phyloP scores from a whole-genome alignment of 2,797 vertebrate genomes.

The Mus spretus region DNA sequence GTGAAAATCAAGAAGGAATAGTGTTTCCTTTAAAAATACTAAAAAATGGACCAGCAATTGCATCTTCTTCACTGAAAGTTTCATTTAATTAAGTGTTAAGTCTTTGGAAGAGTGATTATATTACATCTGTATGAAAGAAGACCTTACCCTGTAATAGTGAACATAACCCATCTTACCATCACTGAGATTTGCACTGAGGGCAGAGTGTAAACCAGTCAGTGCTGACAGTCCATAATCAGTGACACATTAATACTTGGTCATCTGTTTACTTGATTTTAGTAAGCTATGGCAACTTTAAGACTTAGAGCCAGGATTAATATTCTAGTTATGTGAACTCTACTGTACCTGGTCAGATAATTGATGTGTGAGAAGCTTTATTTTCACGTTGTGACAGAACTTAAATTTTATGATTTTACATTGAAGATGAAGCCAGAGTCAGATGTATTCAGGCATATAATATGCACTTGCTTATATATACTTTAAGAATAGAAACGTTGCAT shows the following conservation, averaged over 20 bases:
- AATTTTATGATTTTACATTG: not conserved
- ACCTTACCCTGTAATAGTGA: not conserved
- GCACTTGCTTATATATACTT: not conserved
- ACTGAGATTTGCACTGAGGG: not conserved
- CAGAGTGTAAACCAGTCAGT: not conserved
- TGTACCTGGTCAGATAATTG: not conserved
- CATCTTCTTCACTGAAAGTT: slow-evolving; percentile 15
- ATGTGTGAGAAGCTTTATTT: not conserved
- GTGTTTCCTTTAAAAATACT: slow-evolving; percentile 35
- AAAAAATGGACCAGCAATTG: slow-evolving; percentile 9
- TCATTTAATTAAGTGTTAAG: slow-evolving; percentile 4
- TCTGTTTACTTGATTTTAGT: slow-evolving; percentile 23
- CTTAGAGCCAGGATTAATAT: not conserved
- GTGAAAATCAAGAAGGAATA: slow-evolving; percentile 39
- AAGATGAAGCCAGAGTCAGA: slow-evolving; percentile 9
- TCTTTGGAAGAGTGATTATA: not conserved
- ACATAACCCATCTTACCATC: not conserved
- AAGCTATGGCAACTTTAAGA: slow-evolving; percentile 29
- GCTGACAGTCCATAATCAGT: not conserved
- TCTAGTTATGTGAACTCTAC: slow-evolving; percentile 11
- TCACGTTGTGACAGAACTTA: not conserved
- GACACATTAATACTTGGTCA: not conserved
- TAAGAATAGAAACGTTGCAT: not conserved
- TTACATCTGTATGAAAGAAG: not conserved
- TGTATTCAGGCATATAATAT: not conserved